Evolutionary conservation across 1,140 invertebrate species (phyloP).

Genomic region (Mycetomoellerius zeteki): DNA sequence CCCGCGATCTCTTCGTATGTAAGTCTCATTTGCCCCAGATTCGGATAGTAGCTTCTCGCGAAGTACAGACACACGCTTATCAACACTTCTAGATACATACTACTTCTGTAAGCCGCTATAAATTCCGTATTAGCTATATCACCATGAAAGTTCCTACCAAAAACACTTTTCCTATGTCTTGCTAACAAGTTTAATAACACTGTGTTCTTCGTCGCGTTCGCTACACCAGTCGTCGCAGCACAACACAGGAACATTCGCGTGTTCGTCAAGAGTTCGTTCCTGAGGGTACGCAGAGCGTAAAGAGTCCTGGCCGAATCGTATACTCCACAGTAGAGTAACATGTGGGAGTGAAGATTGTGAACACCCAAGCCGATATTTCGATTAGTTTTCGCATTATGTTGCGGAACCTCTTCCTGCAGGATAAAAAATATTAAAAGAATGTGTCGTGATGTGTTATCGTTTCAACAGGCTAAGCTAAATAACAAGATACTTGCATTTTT

Average conservation of each 20-base stretch:
- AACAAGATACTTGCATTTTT: conserved; percentile 74
- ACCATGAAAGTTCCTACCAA: conserved; percentile 93
- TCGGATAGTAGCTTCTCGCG: conserved; percentile 94
- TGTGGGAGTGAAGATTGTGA: conserved; percentile 94
- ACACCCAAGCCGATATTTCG: conserved; percentile 86
- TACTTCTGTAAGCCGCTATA: conserved; percentile 90
- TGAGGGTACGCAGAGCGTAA: conserved; percentile 92
- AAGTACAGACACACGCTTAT: conserved; percentile 94
- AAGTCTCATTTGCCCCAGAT: conserved; percentile 89
- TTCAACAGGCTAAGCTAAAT: not conserved
- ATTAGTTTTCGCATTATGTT: conserved; percentile 80
- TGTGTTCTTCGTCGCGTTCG: conserved; percentile 87
- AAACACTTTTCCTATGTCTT: conserved; percentile 93
- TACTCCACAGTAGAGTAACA: conserved; percentile 93
- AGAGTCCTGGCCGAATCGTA: conserved; percentile 93
- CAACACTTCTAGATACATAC: conserved; percentile 94
- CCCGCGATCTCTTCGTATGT: conserved; percentile 92
- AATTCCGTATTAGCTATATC: conserved; percentile 89
- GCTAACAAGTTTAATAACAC: conserved; percentile 90
- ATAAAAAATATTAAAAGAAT: conserved; percentile 40
- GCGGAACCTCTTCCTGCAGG: conserved; percentile 77
- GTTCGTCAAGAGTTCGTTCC: conserved; percentile 92
- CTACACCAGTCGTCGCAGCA: conserved; percentile 90
- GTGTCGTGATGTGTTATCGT: not conserved
- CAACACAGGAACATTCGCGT: conserved; percentile 91